Evolutionary conservation across 2,797 vertebrate genomes (phyloP).

Genomic region (Poecile montanus): DNA sequence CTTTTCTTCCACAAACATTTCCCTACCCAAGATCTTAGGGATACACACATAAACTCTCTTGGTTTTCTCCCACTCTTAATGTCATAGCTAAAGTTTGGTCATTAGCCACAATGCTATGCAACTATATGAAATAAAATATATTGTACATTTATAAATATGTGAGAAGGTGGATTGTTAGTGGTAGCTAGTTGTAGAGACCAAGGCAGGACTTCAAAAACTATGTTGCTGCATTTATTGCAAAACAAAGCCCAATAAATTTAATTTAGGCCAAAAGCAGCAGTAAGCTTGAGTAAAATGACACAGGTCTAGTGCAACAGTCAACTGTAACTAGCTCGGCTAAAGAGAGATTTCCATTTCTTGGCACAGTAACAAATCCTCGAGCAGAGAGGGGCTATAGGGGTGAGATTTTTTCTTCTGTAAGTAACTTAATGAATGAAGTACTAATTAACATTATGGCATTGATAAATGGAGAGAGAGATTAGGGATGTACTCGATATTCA

Average conservation of each 20-base stretch:
- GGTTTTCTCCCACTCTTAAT: not conserved
- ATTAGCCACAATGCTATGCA: slow-evolving; percentile 1
- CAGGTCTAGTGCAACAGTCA: slow-evolving; percentile 37
- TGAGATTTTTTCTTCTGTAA: slow-evolving; percentile 83
- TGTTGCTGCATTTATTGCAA: slow-evolving; percentile 31
- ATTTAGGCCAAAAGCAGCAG: not conserved
- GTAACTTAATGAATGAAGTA: slow-evolving; percentile 94
- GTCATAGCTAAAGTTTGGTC: not conserved
- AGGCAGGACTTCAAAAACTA: slow-evolving; percentile 16
- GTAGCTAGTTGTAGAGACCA: not conserved
- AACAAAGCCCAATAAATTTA: slow-evolving; percentile 49
- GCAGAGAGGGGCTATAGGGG: slow-evolving; percentile 71
- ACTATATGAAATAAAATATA: not conserved
- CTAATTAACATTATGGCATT: slow-evolving; percentile 96
- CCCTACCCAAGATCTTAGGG: not conserved
- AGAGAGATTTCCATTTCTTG: slow-evolving; percentile 72
- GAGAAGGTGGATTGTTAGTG: not conserved
- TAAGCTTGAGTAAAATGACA: slow-evolving; percentile 19
- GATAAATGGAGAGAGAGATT: slow-evolving; percentile 94
- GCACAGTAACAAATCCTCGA: slow-evolving; percentile 77
- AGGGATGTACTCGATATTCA: slow-evolving; percentile 85
- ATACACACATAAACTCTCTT: not conserved
- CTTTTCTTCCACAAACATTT: not conserved
- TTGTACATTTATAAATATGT: not conserved
- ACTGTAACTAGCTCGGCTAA: slow-evolving; percentile 67